Conservation (phyloP, 1,140 invertebrate species). For the Cydia amplana region DNA sequence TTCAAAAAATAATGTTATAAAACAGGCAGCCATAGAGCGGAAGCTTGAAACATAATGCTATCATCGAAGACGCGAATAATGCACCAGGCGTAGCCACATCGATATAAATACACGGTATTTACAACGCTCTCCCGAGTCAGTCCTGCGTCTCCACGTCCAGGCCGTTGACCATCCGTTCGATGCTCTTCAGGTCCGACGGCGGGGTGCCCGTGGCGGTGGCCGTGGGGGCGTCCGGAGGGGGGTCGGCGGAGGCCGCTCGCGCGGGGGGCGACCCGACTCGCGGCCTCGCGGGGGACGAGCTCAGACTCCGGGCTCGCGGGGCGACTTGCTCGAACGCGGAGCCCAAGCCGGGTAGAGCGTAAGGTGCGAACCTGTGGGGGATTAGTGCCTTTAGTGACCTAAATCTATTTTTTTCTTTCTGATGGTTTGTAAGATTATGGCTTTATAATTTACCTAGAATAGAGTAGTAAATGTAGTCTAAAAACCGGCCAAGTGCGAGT, state of each 20-base stretch:
- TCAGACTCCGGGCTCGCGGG: constrained; percentile 83
- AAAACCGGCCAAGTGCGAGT: too few relatives aligned
- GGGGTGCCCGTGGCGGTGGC: constrained; percentile 53
- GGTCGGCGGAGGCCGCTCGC: constrained; percentile 76
- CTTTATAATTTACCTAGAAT: too few relatives aligned
- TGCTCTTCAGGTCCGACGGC: constrained; percentile 93
- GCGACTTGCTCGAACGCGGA: constrained; percentile 93
- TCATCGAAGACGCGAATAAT: background rate
- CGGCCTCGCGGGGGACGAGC: constrained; percentile 83
- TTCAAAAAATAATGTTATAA: background rate
- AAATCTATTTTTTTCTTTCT: background rate
- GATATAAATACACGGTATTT: constrained; percentile 76
- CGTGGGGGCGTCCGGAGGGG: constrained; percentile 75
- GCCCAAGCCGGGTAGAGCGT: constrained; percentile 86
- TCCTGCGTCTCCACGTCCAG: constrained; percentile 86
- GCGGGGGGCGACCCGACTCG: constrained; percentile 81
- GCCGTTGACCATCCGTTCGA: constrained; percentile 98
- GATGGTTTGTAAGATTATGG: too few relatives aligned
- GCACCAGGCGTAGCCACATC: constrained; percentile 38
- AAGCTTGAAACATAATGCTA: background rate
- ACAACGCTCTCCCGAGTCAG: constrained; percentile 66
- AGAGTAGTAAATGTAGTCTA: too few relatives aligned
- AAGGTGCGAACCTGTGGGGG: constrained; percentile 91
- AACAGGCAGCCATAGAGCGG: background rate
- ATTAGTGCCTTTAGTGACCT: background rate